Conservation (phyloP, 2,888 invertebrate genomes). For the Balanococcus diminutus region DNA sequence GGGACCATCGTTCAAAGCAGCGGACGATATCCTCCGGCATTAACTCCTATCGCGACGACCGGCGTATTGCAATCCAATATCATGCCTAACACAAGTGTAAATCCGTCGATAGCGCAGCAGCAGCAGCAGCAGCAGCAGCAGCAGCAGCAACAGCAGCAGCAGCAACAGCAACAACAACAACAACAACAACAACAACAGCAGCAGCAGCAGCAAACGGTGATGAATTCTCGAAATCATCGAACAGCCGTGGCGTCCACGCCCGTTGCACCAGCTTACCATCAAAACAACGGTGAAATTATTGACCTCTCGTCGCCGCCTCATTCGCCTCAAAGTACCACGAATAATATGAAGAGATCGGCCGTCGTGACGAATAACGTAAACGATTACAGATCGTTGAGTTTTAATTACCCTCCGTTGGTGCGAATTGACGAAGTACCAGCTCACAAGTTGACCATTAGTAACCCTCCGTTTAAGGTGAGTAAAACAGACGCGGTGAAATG, state of each 20-base stretch:
- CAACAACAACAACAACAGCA: not conserved
- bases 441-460: not conserved
- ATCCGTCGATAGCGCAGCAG: not conserved
- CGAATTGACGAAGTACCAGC: not conserved
- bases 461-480: conserved; percentile 40
- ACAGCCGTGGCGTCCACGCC: not conserved
- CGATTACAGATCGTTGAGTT: not conserved
- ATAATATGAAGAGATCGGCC: conserved; percentile 5
- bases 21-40: conserved; percentile 39
- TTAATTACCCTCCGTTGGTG: not conserved
- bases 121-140: conserved; percentile 38
- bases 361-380: not conserved
- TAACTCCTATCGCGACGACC: conserved; percentile 43
- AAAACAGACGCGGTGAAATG: not conserved
- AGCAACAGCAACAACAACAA: not conserved
- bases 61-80: not conserved
- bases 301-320: conserved; percentile 66
- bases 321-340: conserved; percentile 59
- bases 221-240: conserved; percentile 16
- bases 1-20: not conserved
- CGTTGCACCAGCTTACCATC: not conserved
- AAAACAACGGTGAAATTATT: conserved; percentile 61
- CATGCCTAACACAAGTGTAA: not conserved
- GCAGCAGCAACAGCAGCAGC: not conserved
- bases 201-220: not conserved